Evolutionary conservation across 2,113 vertebrate genomes (phyloP).

Genomic region (Chiloscyllium plagiosum): DNA sequence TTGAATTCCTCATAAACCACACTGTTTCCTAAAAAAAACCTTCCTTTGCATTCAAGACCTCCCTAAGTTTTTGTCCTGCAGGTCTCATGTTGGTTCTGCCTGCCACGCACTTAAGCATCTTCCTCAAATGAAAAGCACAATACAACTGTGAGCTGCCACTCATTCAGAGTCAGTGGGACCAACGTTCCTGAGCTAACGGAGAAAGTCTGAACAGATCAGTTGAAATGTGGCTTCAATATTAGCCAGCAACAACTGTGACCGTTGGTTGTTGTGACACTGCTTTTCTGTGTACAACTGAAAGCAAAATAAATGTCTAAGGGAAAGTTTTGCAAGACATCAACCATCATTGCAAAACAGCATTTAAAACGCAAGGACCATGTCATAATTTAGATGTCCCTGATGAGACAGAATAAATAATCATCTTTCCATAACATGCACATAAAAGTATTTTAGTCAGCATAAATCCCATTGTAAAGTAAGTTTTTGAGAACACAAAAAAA

Average conservation of each 20-base stretch:
- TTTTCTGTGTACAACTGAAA: background rate
- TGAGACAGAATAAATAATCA: background rate
- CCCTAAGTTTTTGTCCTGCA: background rate
- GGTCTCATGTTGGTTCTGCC: background rate
- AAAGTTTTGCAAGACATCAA: background rate
- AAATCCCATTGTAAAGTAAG: slow-evolving; percentile 13
- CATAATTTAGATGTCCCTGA: background rate
- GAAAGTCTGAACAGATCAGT: background rate
- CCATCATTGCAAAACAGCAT: background rate
- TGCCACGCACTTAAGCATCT: background rate
- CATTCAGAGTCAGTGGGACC: background rate
- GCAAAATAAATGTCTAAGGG: background rate
- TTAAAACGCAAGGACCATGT: background rate
- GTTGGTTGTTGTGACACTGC: background rate
- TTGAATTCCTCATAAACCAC: background rate
- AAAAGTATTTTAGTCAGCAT: background rate
- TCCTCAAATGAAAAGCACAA: background rate
- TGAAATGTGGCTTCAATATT: background rate
- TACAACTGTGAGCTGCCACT: background rate
- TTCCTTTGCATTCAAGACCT: background rate
- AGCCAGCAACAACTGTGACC: background rate
- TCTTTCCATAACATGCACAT: background rate
- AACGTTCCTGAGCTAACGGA: background rate
- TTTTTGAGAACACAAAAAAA: background rate
- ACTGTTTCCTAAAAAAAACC: background rate